Evolutionary conservation across 2,888 invertebrate species (phyloP).

Genomic region (Aleiodes alternator): DNA sequence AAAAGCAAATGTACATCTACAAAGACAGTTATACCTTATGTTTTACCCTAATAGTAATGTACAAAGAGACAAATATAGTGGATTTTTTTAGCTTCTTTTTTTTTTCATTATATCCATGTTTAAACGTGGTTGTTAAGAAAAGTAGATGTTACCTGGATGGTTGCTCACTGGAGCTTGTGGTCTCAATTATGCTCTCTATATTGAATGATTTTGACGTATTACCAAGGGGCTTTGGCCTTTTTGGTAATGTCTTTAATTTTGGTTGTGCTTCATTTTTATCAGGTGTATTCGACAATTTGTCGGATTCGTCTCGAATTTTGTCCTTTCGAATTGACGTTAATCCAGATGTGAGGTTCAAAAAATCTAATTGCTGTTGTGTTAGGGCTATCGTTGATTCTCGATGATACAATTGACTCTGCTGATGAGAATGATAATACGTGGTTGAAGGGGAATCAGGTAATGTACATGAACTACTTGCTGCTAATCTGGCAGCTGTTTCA

Average conservation of each 20-base stretch:
- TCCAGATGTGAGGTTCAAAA: constrained; percentile 49
- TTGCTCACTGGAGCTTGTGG: constrained; percentile 51
- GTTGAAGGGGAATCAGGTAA: constrained; percentile 56
- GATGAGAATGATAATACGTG: constrained; percentile 74
- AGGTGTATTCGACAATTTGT: neutral
- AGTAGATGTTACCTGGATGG: constrained; percentile 49
- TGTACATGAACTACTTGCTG: constrained; percentile 41
- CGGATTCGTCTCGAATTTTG: neutral
- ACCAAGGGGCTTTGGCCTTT: constrained; percentile 43
- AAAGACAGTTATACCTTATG: constrained; percentile 15
- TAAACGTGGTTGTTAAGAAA: constrained; percentile 38
- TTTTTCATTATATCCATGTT: constrained; percentile 2
- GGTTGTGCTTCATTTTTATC: neutral
- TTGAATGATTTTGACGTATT: constrained; percentile 66
- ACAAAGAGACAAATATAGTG: neutral
- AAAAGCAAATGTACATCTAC: constrained; percentile 23
- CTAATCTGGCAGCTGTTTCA: constrained; percentile 50
- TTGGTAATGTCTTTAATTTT: constrained; percentile 37
- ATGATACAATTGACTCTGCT: constrained; percentile 50
- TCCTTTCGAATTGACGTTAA: constrained; percentile 22
- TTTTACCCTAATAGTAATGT: constrained; percentile 12
- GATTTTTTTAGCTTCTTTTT: neutral
- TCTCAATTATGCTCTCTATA: constrained; percentile 70
- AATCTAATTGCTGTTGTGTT: constrained; percentile 57
- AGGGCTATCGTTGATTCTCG: constrained; percentile 50